phyloP scores from a whole-genome alignment of 2,888 invertebrate genomes.

The Ormia ochracea region DNA sequence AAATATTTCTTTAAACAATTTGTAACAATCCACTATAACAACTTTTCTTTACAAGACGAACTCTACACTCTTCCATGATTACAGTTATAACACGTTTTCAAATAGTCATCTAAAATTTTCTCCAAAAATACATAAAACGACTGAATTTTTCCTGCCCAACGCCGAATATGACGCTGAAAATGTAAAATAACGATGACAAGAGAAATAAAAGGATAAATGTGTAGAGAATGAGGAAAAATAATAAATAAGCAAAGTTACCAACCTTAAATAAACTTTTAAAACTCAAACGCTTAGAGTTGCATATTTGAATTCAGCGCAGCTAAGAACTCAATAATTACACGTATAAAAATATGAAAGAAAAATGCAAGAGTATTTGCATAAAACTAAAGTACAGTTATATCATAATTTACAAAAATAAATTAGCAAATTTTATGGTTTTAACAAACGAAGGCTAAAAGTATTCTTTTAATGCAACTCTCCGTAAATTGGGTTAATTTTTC shows the following conservation, averaged over 20 bases:
- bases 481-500: too few relatives aligned
- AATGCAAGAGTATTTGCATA: too few relatives aligned
- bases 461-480: too few relatives aligned
- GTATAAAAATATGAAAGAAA: too few relatives aligned
- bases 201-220: conserved; percentile 41
- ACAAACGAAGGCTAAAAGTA: too few relatives aligned
- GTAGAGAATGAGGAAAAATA: conserved; percentile 30
- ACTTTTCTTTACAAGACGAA: conserved; percentile 13
- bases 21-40: conserved; percentile 15
- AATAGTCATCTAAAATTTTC: conserved; percentile 34
- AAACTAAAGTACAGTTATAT: too few relatives aligned
- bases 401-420: too few relatives aligned
- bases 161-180: conserved; percentile 62
- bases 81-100: conserved; percentile 38
- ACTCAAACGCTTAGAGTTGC: not conserved
- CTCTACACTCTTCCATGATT: conserved; percentile 48
- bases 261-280: not conserved
- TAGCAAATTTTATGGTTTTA: too few relatives aligned
- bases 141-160: conserved; percentile 60
- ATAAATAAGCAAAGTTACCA: conserved; percentile 29
- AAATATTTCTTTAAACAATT: conserved; percentile 16
- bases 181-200: conserved; percentile 54
- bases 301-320: too few relatives aligned
- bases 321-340: too few relatives aligned
- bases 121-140: conserved; percentile 55